Conservation (phyloP, 2,888 invertebrate species). For the Tortrix viridana region DNA sequence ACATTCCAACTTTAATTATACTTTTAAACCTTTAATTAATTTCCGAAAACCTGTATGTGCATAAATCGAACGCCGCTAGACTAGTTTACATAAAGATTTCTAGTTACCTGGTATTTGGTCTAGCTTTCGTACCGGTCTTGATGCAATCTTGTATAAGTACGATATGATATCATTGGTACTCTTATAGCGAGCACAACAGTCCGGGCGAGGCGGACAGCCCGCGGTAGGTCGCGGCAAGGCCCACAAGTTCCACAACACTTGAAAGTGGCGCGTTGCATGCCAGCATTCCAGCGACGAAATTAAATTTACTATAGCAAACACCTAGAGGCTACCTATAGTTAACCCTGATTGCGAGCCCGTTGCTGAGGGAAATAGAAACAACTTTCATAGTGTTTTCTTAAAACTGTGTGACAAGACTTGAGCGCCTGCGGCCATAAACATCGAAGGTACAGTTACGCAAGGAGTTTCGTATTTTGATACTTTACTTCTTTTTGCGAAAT, state of each 20-base stretch:
- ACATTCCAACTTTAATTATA: background rate
- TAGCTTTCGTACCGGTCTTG: conserved; percentile 36
- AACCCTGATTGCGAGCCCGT: background rate
- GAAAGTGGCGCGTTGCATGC: conserved; percentile 65
- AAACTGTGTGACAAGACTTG: too few species aligned
- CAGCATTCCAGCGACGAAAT: conserved; percentile 53
- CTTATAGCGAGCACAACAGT: conserved; percentile 28
- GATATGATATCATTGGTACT: conserved; percentile 34
- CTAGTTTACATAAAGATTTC: conserved; percentile 31
- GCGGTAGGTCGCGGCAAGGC: conserved; percentile 41
- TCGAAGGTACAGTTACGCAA: too few species aligned
- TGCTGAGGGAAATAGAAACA: too few species aligned
- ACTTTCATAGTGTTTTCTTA: background rate
- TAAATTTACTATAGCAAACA: conserved; percentile 42
- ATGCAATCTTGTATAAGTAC: conserved; percentile 34
- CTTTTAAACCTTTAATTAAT: background rate
- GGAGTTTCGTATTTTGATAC: too few species aligned
- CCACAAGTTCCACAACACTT: conserved; percentile 60
- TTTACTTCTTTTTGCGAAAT: too few species aligned
- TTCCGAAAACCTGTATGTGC: background rate
- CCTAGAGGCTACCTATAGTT: conserved; percentile 1
- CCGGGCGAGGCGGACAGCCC: conserved; percentile 24
- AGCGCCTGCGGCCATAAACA: too few species aligned
- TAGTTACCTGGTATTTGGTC: conserved; percentile 26
- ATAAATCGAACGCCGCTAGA: conserved; percentile 14